Percentiles rank a stretch among this genome's conserved stretches.
These are phyloP conservation scores for Ptilodon capucinus DNA, from an alignment of 2,888 invertebrate species.

Conservation along the genomic window DNA sequence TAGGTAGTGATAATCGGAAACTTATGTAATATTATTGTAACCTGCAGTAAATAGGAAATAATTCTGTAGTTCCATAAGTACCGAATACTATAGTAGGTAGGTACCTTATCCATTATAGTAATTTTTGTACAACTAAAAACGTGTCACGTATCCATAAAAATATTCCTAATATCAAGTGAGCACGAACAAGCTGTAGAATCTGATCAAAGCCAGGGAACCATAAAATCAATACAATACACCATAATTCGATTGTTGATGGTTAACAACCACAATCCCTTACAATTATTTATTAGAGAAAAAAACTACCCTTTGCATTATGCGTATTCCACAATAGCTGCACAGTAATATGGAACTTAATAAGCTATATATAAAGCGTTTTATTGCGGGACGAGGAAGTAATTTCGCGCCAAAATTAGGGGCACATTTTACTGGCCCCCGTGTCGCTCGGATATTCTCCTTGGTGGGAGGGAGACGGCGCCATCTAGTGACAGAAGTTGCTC, in stretches of 20 bases:
- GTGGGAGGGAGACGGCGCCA: constrained; percentile 34
- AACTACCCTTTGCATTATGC: constrained; percentile 60
- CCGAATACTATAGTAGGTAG: too few species aligned
- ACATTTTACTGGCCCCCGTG: constrained; percentile 50
- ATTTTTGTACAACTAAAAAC: background rate
- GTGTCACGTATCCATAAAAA: background rate
- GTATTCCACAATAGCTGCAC: constrained; percentile 18
- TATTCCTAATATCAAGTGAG: background rate
- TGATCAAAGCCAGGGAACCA: constrained; percentile 11
- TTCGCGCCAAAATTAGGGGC: constrained; percentile 55
- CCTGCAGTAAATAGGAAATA: too few species aligned
- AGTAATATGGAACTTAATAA: constrained; percentile 34
- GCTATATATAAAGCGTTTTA: constrained; percentile 35
- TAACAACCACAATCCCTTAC: constrained; percentile 69
- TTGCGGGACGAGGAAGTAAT: constrained; percentile 29
- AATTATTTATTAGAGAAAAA: constrained; percentile 65
- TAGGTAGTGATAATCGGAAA: background rate
- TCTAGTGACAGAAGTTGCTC: constrained; percentile 68
- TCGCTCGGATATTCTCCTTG: constrained; percentile 26
- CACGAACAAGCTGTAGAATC: background rate
- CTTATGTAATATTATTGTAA: too few species aligned
- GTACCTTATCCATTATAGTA: background rate
- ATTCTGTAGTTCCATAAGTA: too few species aligned
- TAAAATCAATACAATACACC: constrained; percentile 48
- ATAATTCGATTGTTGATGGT: constrained; percentile 62